Base-by-base conservation (phyloP, 2,113 vertebrate species). In the Gopherus evgoodei region DNA sequence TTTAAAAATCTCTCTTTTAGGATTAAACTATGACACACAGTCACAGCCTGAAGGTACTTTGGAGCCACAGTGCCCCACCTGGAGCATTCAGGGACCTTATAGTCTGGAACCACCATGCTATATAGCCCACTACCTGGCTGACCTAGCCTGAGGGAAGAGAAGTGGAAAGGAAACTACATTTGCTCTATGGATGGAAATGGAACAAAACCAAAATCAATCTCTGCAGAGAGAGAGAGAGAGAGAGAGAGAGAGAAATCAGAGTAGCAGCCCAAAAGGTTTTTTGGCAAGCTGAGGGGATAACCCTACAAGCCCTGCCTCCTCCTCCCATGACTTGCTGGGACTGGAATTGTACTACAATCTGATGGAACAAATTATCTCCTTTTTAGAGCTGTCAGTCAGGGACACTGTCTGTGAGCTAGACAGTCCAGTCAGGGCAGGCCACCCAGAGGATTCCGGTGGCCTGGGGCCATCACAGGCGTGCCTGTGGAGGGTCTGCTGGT, bases 301-400 rank as follows among this genome's bases (percentile, higher is more conserved):
- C 24, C 29, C 29, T 1, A 12, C 35, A 24, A 72, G 5, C 0
- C 9, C 1, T 44, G 19, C 6, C 1, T 84, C 3, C 2, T 84
- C 3, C 22, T 78, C 44, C 13, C 47, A 13, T 78, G 11, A 78
- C 13, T 47, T 78, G 13, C 42, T 42, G 47, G 75, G 75, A 47
- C 12, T 44, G 42, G 24, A 47, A 78, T 8, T 27, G 24, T 47
- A 6, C 12, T 47, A 47, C 75, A 27, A 4, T 72, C 9, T 27
- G 24, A 44, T 47, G 11, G 19, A 42, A 76, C 42, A 42, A 5
- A 78, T 78, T 78, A 25, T 29, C 42, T 78, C 75, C 35, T 21
- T 72, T 72, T 72, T 19, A 38, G n/a, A 72, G 65, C 42, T 47
- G 38, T 47, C 75, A 78, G 75, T 78, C 7, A 78, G 65, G n/a